phyloP scores from a whole-genome alignment of 2,797 vertebrate species.

The Xenops minutus region DNA sequence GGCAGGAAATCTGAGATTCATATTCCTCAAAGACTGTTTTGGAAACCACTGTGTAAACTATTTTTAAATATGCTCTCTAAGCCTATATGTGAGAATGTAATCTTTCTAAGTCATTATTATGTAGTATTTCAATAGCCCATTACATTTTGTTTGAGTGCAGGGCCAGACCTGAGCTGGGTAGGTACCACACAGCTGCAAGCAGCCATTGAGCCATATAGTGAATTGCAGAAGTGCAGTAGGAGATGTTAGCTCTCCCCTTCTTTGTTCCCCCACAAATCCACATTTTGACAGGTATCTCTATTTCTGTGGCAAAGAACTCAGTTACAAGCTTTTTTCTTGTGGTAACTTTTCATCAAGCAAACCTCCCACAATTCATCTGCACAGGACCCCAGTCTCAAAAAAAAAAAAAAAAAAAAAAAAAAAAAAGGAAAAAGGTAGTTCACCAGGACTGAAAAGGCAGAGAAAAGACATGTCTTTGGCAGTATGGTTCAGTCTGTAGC shows the following conservation, averaged over 20 bases:
- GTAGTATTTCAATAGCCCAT: neutral
- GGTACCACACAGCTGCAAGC: neutral
- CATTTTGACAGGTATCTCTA: neutral
- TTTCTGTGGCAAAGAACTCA: neutral
- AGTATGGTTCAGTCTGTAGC: neutral
- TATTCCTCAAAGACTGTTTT: neutral
- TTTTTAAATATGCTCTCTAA: neutral
- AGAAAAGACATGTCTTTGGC: neutral
- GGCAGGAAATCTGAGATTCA: neutral
- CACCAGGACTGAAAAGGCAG: neutral
- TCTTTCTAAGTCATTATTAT: neutral
- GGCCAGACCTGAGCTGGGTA: neutral
- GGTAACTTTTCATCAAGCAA: neutral
- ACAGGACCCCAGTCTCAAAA: neutral
- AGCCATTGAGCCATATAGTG: neutral
- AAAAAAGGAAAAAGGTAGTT: neutral
- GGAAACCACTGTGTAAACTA: neutral
- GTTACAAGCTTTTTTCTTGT: neutral
- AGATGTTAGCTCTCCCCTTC: neutral
- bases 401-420: neutral
- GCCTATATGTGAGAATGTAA: neutral
- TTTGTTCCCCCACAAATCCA: neutral
- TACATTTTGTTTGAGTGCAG: neutral
- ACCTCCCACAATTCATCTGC: neutral
- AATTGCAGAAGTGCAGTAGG: neutral